Evolutionary conservation across 2,113 vertebrate species (phyloP).

Genomic region (Channa maculata): DNA sequence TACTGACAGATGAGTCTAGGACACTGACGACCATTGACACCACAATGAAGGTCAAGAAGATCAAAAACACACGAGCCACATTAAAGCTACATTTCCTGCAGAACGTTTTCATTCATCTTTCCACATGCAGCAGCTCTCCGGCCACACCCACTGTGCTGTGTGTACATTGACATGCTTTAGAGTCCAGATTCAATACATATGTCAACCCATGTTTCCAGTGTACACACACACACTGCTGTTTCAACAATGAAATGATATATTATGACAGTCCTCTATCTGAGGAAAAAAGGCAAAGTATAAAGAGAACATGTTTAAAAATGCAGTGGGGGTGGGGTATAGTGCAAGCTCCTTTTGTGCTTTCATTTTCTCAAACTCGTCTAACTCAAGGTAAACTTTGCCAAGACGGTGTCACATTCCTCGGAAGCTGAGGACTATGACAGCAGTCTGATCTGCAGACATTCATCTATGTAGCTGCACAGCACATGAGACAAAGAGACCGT

Average conservation of each 20-base stretch:
- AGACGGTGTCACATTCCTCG: conserved; percentile 26
- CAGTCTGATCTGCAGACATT: background rate
- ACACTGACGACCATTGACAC: background rate
- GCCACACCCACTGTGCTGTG: conserved; percentile 4
- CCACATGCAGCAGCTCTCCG: background rate
- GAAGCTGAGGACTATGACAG: background rate
- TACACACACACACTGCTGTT: background rate
- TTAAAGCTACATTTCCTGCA: background rate
- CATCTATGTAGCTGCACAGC: no score
- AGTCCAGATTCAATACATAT: background rate
- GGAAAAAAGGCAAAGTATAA: no score
- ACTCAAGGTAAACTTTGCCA: background rate
- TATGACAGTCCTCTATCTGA: no score
- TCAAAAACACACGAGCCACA: background rate
- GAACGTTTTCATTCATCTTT: background rate
- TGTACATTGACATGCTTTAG: no score
- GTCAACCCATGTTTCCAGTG: no score
- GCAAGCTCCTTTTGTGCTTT: background rate
- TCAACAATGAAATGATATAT: no score
- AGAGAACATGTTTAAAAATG: no score
- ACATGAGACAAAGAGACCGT: no score
- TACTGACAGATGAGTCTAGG: background rate
- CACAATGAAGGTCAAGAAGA: background rate
- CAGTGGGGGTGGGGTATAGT: no score
- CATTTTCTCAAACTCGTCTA: conserved; percentile 8